Evolutionary conservation across 2,888 invertebrate genomes (phyloP), one percentile per base, ranked within the genome.

Genomic region (Tipula confusa): DNA sequence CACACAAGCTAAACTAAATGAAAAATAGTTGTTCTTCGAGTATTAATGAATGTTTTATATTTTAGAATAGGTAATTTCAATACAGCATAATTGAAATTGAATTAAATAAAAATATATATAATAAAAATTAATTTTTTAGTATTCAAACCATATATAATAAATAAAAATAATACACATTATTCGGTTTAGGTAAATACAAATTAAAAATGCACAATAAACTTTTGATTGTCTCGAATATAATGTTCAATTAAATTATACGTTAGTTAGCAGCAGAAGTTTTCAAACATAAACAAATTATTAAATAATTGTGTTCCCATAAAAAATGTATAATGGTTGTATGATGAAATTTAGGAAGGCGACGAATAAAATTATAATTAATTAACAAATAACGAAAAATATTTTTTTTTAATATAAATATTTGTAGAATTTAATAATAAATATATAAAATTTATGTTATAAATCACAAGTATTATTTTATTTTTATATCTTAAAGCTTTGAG

Each of bases 361-460:
- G 2, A 24, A 18, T 7, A 64, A 64, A 64, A 64, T 64, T 64
- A 64, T 64, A 64, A 64, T 64, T 64, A 64, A 64, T 64, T 64
- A 64, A 64, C 64, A 64, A 64, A 64, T 43, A 43, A 43, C 36
- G 36, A 43, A 43, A 43, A 15, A 43, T 33, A 33, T 7, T 36
- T 36, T 43, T 43, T 43, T 43, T 24, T 24, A 64, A 64, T 64
- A 64, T 64, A 64, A 64, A 64, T 64, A 64, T 64, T 64, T 24
- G 18, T 64, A 64, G 64, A 64, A 64, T 64, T 18, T 24, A 64
- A 64, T 64, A 64, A 64, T 64, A 64, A 64, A 64, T 64, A 64
- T 64, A 64, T 64, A 64, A 64, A 64, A 64, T 64, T 64, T 64
- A 24, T 64, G 64, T 64, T 64, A 15, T 43, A 64, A 64, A 64